phyloP scores from a whole-genome alignment of 2,888 invertebrate species.

The Sisyra nigra region DNA sequence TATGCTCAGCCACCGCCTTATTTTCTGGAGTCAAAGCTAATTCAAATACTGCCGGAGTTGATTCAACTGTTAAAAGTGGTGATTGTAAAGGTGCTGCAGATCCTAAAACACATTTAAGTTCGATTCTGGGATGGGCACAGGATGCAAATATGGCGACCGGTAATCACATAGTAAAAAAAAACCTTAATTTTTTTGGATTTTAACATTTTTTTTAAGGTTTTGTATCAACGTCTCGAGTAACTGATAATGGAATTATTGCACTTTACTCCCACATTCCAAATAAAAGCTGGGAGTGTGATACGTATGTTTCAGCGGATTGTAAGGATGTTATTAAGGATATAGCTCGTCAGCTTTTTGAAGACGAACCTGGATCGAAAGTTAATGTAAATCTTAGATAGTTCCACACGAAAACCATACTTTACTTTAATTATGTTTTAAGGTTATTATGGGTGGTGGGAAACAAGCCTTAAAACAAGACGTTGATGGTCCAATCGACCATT shows the following conservation, averaged over 20 bases:
- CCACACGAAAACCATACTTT: neutral
- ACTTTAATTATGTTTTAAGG: constrained; percentile 28
- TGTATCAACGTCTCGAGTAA: constrained; percentile 77
- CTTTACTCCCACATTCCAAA: constrained; percentile 61
- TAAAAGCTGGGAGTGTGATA: constrained; percentile 71
- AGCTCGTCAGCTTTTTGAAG: constrained; percentile 64
- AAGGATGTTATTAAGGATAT: constrained; percentile 59
- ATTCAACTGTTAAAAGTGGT: constrained; percentile 41
- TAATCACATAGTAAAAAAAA: constrained; percentile 17
- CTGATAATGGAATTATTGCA: constrained; percentile 75
- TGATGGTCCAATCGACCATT: constrained; percentile 30
- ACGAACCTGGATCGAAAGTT: constrained; percentile 57
- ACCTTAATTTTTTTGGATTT: constrained; percentile 10
- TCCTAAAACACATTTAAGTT: constrained; percentile 37
- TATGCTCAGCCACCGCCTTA: constrained; percentile 74
- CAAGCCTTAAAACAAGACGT: constrained; percentile 36
- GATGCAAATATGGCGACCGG: constrained; percentile 63
- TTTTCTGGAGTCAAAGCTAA: constrained; percentile 75
- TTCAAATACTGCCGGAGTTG: constrained; percentile 61
- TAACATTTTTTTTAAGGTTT: constrained; percentile 32
- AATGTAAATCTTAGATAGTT: constrained; percentile 30
- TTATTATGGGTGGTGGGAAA: constrained; percentile 77
- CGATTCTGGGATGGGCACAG: constrained; percentile 57
- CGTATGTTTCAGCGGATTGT: constrained; percentile 36
- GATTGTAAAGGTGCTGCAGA: constrained; percentile 51